Conservation (phyloP, 2,888 invertebrate species). For the Drosophila picticornis region DNA sequence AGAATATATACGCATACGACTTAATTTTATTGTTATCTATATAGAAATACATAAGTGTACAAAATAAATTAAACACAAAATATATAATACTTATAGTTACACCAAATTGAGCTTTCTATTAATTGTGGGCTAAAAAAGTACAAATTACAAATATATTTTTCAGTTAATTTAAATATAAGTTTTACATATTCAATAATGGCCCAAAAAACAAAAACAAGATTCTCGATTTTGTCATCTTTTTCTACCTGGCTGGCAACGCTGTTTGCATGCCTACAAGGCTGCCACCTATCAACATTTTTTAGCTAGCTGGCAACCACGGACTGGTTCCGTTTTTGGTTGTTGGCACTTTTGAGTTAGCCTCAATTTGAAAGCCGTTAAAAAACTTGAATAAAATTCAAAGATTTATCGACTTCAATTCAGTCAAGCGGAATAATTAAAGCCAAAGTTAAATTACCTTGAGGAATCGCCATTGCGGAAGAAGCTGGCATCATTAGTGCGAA, state of each 20-base stretch:
- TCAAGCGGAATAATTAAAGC: constrained; percentile 4
- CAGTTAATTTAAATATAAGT: background rate
- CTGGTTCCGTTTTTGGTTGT: constrained; percentile 9
- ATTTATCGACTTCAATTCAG: background rate
- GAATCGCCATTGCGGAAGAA: constrained; percentile 49
- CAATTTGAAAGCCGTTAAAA: constrained; percentile 7
- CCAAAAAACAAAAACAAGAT: no score
- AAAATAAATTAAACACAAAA: constrained; percentile 73
- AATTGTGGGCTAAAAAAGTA: background rate
- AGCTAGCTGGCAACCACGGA: constrained; percentile 15
- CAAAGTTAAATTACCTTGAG: constrained; percentile 29
- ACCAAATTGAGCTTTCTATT: constrained; percentile 33
- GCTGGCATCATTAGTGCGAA: constrained; percentile 6
- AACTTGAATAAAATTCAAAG: background rate
- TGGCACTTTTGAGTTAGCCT: background rate
- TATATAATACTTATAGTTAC: constrained; percentile 63
- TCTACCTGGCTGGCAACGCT: constrained; percentile 20
- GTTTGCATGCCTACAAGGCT: background rate
- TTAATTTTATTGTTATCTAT: constrained; percentile 58
- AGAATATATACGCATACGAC: constrained; percentile 40
- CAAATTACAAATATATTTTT: background rate
- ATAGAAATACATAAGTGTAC: constrained; percentile 69
- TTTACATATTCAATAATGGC: background rate
- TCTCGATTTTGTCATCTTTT: background rate
- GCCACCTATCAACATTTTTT: constrained; percentile 14